These are phyloP conservation scores for Ectropis crepuscularia DNA, from an alignment of 2,888 invertebrate genomes.

Conservation along the genomic window DNA sequence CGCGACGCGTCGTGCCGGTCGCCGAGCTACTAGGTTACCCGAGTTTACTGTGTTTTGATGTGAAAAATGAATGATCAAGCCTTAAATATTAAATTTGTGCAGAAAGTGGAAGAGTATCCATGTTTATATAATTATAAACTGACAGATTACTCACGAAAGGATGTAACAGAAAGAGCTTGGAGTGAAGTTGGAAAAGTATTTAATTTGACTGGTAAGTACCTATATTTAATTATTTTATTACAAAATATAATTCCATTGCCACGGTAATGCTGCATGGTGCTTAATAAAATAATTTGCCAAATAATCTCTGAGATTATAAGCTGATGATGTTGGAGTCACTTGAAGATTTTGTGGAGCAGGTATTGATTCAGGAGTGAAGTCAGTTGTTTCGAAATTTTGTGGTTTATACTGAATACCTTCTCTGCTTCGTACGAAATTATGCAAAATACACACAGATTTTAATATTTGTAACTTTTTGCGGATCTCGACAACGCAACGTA, in stretches of 20 bases:
- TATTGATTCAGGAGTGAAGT: slow-evolving; percentile 27
- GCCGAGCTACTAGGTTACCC: slow-evolving; percentile 6
- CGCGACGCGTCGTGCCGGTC: slow-evolving; percentile 14
- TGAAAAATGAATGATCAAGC: slow-evolving; percentile 6
- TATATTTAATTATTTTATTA: slow-evolving; percentile 6
- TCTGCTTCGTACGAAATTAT: slow-evolving; percentile 15
- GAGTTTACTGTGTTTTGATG: slow-evolving; percentile 6
- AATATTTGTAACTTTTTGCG: slow-evolving; percentile 11
- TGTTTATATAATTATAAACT: too few relatives aligned
- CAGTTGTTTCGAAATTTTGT: slow-evolving; percentile 29
- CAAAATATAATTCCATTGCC: too few relatives aligned
- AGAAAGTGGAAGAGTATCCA: slow-evolving; percentile 6
- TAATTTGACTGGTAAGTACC: slow-evolving; percentile 18
- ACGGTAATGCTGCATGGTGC: too few relatives aligned
- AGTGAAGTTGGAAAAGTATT: slow-evolving; percentile 12
- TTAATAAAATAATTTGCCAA: slow-evolving; percentile 7
- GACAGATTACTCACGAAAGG: slow-evolving; percentile 4
- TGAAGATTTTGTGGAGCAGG: slow-evolving; percentile 29
- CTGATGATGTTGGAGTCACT: slow-evolving; percentile 12
- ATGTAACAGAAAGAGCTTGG: slow-evolving; percentile 12
- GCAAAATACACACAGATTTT: slow-evolving; percentile 24
- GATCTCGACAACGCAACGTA: slow-evolving; percentile 10
- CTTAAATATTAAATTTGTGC: slow-evolving; percentile 6
- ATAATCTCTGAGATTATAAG: slow-evolving; percentile 10
- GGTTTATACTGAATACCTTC: slow-evolving; percentile 13